A percentile compares a stretch with the other conserved stretches of the same genome.
Evolutionary conservation across 2,888 invertebrate genomes (phyloP).

Genomic region (Cephalotes varians): DNA sequence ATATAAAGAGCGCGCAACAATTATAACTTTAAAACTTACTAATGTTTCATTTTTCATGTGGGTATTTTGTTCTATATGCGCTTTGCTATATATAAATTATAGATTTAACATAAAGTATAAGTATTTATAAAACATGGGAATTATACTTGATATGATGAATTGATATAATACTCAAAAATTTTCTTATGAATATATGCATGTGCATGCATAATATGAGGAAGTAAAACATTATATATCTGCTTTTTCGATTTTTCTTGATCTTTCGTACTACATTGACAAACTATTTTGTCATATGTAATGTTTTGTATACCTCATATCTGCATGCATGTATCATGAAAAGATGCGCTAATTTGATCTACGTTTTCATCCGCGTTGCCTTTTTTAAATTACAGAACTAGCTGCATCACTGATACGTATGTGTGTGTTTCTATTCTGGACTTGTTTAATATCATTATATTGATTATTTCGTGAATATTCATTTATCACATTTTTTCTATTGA

Average conservation of each 20-base stretch:
- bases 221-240: neutral
- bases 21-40: constrained; percentile 6
- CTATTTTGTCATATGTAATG: neutral
- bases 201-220: constrained; percentile 12
- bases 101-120: neutral
- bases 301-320: constrained; percentile 4
- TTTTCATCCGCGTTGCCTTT: constrained; percentile 32
- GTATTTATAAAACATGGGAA: neutral
- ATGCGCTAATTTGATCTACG: constrained; percentile 3
- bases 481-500: constrained; percentile 73
- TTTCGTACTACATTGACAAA: neutral
- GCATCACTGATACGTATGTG: constrained; percentile 41
- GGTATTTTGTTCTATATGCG: neutral
- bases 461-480: constrained; percentile 15
- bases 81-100: neutral
- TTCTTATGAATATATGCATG: constrained; percentile 17
- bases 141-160: constrained; percentile 6
- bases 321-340: neutral
- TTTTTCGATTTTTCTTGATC: neutral
- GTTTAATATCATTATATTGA: constrained; percentile 8
- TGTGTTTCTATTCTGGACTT: constrained; percentile 28
- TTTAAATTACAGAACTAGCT: constrained; percentile 50
- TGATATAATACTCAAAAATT: neutral
- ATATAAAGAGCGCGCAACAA: neutral
- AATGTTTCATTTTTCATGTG: constrained; percentile 2